Evolutionary conservation across 2,888 invertebrate genomes (phyloP), one percentile per base, ranked within the genome.

Genomic region (Therioaphis trifolii): DNA sequence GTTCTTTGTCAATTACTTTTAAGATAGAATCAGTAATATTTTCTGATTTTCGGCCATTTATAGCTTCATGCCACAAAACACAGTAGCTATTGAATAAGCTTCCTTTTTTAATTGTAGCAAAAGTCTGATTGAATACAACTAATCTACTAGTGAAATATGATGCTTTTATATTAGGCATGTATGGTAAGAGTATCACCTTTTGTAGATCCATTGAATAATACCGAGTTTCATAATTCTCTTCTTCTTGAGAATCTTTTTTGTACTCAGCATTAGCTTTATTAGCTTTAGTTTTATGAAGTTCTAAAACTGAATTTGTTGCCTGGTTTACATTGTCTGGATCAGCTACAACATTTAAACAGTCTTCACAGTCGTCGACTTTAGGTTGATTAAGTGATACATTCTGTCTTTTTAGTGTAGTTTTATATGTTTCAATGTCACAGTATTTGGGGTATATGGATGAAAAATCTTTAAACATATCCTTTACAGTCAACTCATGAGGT

Each of bases 101-200:
- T 63, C 5, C 4, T 63, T 63, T 63, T 63, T 27, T 29, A 3
- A 63, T 29, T 18, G 63, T 63, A 15, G 63, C 63, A 29, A 63
- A 63, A 29, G 63, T 63, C 27, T 63, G 29, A 29, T 63, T 63
- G 15, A 63, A 63, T 15, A 63, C 63, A 12, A 63, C 63, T 29
- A 63, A 63, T 63, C 63, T 63, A 63, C 29, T 63, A 29, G 29
- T 14, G 29, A 63, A 63, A 63, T 29, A 63, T 27, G 29, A 29
- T 15, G 29, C 29, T 29, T 63, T 29, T 4, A 63, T 63, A 29
- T 63, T 12, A 14, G 63, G 63, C 63, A 63, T 63, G 15, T 63
- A 63, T 63, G 63, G 63, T 4, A 63, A 29, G 1, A 63, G 63
- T 63, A 29, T 63, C 3, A 63, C 63, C 15, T 63, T 63, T 63